phyloP scores from a whole-genome alignment of 2,888 invertebrate species.

The Dolomedes plantarius region DNA sequence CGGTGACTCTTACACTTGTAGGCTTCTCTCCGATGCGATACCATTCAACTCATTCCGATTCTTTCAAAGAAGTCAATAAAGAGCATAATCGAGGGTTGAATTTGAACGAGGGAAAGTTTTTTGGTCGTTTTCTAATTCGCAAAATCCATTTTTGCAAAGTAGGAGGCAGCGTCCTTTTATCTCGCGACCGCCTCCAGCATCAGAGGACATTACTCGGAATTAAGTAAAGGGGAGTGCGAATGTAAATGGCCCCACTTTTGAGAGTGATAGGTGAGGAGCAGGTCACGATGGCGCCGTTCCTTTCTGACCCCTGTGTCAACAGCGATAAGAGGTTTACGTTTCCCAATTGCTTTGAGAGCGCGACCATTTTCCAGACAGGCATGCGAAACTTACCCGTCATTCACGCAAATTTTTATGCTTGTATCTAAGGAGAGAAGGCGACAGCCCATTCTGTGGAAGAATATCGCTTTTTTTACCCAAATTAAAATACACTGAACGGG shows the following conservation, averaged over 20 bases:
- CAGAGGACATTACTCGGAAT: constrained; percentile 65
- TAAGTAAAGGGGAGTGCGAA: constrained; percentile 51
- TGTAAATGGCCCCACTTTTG: constrained; percentile 40
- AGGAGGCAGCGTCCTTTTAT: constrained; percentile 19
- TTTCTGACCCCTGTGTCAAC: constrained; percentile 65
- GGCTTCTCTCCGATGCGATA: too few relatives aligned
- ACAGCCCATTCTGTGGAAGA: neutral
- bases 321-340: constrained; percentile 55
- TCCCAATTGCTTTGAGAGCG: neutral
- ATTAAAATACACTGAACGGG: neutral
- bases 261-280: neutral
- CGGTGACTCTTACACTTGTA: too few relatives aligned
- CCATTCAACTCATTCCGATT: too few relatives aligned
- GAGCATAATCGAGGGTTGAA: too few relatives aligned
- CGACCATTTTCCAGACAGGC: neutral
- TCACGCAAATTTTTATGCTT: neutral
- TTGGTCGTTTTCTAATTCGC: neutral
- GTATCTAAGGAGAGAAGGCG: neutral
- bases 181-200: neutral
- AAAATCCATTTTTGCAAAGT: neutral
- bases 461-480: neutral
- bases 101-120: too few relatives aligned
- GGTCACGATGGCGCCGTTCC: constrained; percentile 27
- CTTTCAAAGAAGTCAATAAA: too few relatives aligned
- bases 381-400: neutral